Evolutionary conservation across 2,797 vertebrate species (phyloP), one percentile per base, ranked within the genome.

Genomic region (Coilia nasus): DNA sequence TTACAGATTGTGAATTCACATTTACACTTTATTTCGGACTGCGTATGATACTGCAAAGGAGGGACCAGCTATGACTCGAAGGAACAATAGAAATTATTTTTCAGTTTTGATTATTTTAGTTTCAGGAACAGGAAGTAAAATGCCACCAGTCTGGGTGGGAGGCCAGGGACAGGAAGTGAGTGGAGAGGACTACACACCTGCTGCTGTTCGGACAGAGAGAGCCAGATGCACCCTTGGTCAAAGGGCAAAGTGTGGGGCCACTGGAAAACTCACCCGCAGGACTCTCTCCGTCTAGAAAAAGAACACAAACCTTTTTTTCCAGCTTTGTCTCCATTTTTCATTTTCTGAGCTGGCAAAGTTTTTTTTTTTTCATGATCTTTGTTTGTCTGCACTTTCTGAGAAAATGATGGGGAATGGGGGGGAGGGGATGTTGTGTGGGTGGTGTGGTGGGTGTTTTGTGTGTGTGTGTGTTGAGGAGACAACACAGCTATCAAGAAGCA

Each of bases 401-500:
- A 91, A 87, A 84, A 84, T 47, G 86, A 85, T 87, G 89, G 86
- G 91, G 88, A 90, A 85, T 78, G 83, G 84, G 83, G 60, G 71
- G 67, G 56, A 71, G 82, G 47, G 75, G 44, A 4, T 21, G n/a
- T 35, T 78, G 71, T 1, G 17, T 41, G 71, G 87, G 47, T 82
- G 87, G 88, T 83, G 91, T 87, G 88, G 84, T 84, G 28, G 82
- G 14, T 54, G 50, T 9, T 9, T 54, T 54, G 50, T 54, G 50
- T 54, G 50, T 54, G 50, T 14, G 50, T 54, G 50, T 59, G 54
- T 56, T 35, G 84, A 89, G 82, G 83, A 64, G 87, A 81, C 12
- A 85, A 59, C 86, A 83, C 83, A 91, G 92, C 91, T 92, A 94
- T 95, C 89, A 93, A 94, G 92, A 94, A 93, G 92, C 93, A 96